These are phyloP conservation scores for Podocnemis expansa DNA, from an alignment of 2,113 vertebrate species.

Conservation along the genomic window DNA sequence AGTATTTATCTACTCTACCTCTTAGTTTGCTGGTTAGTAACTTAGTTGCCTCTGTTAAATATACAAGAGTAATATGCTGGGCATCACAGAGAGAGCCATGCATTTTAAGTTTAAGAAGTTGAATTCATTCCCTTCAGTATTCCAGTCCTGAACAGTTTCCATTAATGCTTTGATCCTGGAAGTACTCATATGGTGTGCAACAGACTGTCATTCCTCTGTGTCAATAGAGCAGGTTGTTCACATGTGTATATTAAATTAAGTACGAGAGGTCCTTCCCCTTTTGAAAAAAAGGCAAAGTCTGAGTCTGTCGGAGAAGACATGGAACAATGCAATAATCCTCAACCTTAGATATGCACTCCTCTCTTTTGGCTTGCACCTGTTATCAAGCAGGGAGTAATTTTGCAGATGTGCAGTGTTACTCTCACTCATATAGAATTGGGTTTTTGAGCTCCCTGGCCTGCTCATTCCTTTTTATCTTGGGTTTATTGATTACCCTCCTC, in stretches of 20 bases:
- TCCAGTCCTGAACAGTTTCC: neutral
- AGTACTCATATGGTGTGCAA: neutral
- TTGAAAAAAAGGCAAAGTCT: neutral
- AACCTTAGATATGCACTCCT: neutral
- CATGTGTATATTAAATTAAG: neutral
- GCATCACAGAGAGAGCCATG: neutral
- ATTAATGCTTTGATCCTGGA: neutral
- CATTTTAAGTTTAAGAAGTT: neutral
- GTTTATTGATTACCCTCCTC: too few species aligned
- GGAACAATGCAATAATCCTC: neutral
- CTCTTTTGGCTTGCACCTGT: neutral
- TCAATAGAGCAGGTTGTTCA: neutral
- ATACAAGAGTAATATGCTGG: neutral
- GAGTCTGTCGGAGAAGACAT: neutral
- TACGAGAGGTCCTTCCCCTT: neutral
- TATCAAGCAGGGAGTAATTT: neutral
- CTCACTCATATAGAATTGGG: constrained; percentile 2
- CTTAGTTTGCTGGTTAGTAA: neutral
- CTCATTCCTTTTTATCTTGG: neutral
- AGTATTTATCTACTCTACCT: neutral
- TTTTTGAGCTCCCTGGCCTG: neutral
- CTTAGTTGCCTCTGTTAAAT: neutral
- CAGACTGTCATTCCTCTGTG: neutral
- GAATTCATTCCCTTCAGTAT: neutral
- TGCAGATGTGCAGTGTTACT: neutral